These are phyloP conservation scores for Elaphurus davidianus DNA, from an alignment of 2,113 vertebrate genomes.

Conservation along the genomic window DNA sequence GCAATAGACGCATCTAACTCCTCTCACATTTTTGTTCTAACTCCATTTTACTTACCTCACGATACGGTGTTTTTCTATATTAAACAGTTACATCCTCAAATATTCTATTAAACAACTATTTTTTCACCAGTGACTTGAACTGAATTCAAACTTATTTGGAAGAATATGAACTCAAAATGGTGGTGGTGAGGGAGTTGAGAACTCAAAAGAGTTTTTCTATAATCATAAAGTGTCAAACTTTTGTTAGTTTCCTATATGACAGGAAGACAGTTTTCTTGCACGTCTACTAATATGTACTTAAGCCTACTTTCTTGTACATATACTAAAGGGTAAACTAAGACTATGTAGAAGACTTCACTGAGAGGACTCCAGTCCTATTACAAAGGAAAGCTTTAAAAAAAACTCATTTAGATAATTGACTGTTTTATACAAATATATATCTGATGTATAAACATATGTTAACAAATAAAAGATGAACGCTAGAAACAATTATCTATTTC, in stretches of 20 bases:
- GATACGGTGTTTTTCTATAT: neutral
- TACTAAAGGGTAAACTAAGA: neutral
- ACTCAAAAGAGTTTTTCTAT: neutral
- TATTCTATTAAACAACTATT: neutral
- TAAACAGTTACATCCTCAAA: neutral
- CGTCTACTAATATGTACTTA: neutral
- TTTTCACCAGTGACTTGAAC: neutral
- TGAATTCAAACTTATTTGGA: constrained; percentile 18
- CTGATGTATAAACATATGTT: neutral
- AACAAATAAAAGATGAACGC: neutral
- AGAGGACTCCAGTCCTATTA: neutral
- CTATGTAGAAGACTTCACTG: neutral
- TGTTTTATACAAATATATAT: neutral
- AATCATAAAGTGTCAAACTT: neutral
- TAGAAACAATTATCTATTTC: neutral
- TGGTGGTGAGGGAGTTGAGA: neutral
- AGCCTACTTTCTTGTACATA: neutral
- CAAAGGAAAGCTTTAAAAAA: neutral
- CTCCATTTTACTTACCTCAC: neutral
- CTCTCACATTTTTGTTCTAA: neutral
- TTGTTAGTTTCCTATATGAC: neutral
- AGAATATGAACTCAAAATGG: neutral
- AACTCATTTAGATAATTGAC: neutral
- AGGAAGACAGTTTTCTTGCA: neutral
- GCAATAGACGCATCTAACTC: neutral